Evolutionary conservation across 1,140 invertebrate species (phyloP), one percentile per base, ranked within the genome.

Genomic region (Drosophila nebulosa): DNA sequence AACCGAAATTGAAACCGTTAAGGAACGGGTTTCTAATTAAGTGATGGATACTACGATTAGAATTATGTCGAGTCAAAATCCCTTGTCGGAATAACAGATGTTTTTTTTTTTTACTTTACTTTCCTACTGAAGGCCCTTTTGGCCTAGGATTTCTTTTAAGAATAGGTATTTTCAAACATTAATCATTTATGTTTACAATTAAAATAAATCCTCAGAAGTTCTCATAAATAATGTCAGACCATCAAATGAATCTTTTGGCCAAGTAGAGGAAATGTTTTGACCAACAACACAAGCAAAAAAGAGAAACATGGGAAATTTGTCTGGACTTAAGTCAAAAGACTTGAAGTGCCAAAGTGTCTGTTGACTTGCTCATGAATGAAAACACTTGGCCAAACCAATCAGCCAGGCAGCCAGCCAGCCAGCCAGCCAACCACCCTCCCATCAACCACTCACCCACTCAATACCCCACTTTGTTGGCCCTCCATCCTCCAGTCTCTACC

Each of bases 21-120:
- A n/a, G n/a, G n/a, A n/a, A n/a, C n/a, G 66, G 64, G 68, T 64
- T 69, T 81, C 83, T 85, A 85, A 85, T 85, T 85, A 85, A 86
- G 74, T 68, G n/a, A n/a, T n/a, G n/a, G n/a, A n/a, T n/a, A n/a
- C n/a, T n/a, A n/a, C n/a, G n/a, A n/a, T n/a, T n/a, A n/a, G n/a
- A n/a, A n/a, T n/a, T n/a, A n/a, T 30, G 30, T 32, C 12, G 10
- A 12, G 9, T 32, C 10, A 12, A 32, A 32, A 32, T 32, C 30
- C 30, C 30, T 10, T 12, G 30, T 32, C 30, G 12, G 30, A 32
- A 32, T 32, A 32, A 32, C 30, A 32, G 30, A 32, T 32, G 30
- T 32, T 10, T 32, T 12, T 32, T 3, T 24, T 24, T 24, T 24
- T 24, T 24, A 3, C 4, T 2, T 24, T 24, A 3, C 27, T 6